A percentile compares a stretch with the other conserved stretches of the same genome.
Evolutionary conservation across 2,113 vertebrate genomes (phyloP).

Genomic region (Caranx melampygus): DNA sequence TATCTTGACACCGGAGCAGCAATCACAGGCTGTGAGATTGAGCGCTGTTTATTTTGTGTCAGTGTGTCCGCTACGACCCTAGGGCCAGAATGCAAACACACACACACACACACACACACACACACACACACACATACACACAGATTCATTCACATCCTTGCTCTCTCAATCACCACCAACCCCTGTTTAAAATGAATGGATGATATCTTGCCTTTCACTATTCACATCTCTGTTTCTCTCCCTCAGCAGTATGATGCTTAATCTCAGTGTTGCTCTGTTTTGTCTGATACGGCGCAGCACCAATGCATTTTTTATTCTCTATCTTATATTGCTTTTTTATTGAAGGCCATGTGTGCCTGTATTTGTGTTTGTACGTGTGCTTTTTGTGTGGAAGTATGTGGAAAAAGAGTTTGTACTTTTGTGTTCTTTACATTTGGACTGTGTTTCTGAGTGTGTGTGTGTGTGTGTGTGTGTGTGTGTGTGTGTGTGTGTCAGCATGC

Average conservation of each 20-base stretch:
- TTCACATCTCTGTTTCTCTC: conserved; percentile 75
- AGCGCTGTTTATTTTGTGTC: conserved; percentile 82
- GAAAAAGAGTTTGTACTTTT: conserved; percentile 26
- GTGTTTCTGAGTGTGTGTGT: conserved; percentile 8
- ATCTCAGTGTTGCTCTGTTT: conserved; percentile 76
- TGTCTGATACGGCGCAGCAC: conserved; percentile 70
- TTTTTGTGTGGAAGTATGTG: conserved; percentile 22
- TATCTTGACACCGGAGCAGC: conserved; percentile 83
- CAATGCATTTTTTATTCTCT: conserved; percentile 80
- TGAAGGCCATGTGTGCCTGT: conserved; percentile 54
- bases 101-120: conserved; percentile 44
- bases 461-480: conserved; percentile 9
- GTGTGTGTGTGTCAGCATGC: conserved; percentile 16
- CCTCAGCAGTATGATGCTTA: conserved; percentile 68
- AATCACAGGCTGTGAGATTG: conserved; percentile 79
- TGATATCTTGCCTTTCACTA: conserved; percentile 82
- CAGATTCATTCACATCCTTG: conserved; percentile 51
- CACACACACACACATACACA: conserved; percentile 44
- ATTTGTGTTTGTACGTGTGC: conserved; percentile 3
- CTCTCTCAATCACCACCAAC: conserved; percentile 74
- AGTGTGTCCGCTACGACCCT: conserved; percentile 65
- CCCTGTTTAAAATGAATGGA: conserved; percentile 82
- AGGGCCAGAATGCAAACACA: conserved; percentile 76
- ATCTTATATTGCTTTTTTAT: conserved; percentile 76
- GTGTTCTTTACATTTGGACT: conserved; percentile 19